Conservation (phyloP, 2,888 invertebrate species). For the Dicycla oo region DNA sequence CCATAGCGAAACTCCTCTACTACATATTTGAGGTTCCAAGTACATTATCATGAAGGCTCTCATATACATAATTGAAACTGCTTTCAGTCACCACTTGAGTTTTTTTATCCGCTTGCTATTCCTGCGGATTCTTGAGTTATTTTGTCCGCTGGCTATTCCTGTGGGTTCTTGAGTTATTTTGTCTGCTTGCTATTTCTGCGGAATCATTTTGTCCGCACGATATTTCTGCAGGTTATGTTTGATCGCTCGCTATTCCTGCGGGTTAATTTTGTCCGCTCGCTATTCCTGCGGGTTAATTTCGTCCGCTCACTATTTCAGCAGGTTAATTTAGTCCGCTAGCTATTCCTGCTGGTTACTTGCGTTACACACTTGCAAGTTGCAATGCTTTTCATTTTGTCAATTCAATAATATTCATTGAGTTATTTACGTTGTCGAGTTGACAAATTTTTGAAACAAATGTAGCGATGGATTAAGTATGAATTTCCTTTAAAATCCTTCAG, state of each 20-base stretch:
- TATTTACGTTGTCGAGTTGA: not conserved
- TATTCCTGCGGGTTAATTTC: not conserved
- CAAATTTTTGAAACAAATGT: not conserved
- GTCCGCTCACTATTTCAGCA: too few relatives aligned
- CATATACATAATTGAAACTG: not conserved
- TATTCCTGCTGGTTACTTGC: too few relatives aligned
- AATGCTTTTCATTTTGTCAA: not conserved
- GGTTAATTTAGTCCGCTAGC: too few relatives aligned
- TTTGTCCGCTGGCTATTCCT: not conserved
- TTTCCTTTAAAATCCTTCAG: not conserved
- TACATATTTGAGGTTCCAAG: not conserved
- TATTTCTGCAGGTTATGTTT: too few relatives aligned
- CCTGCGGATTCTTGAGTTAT: too few relatives aligned
- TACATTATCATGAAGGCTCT: not conserved
- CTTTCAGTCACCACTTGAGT: not conserved
- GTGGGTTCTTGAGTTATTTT: too few relatives aligned
- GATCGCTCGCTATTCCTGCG: not conserved
- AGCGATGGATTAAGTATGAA: not conserved
- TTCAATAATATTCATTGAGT: not conserved
- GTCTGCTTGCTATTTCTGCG: too few relatives aligned
- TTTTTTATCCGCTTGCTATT: not conserved
- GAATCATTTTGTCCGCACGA: too few relatives aligned
- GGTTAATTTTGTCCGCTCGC: too few relatives aligned
- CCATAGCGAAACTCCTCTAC: slow-evolving; percentile 62
- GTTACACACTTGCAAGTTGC: not conserved